A percentile compares a stretch with the other conserved stretches of the same genome.
phyloP scores from a whole-genome alignment of 2,888 invertebrate species.

The Lasioglossum morio region DNA sequence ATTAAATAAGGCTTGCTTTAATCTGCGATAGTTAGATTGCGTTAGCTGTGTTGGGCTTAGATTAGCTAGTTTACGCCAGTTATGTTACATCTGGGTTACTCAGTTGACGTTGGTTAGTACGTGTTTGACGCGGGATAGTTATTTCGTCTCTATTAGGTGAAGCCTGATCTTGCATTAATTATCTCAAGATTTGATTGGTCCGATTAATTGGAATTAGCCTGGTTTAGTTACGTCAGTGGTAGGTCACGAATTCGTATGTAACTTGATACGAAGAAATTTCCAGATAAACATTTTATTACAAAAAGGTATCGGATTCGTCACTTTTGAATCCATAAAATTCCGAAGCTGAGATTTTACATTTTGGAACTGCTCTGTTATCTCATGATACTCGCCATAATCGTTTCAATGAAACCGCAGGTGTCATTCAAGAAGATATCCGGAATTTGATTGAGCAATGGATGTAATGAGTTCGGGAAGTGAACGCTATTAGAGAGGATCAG shows the following conservation, averaged over 20 bases:
- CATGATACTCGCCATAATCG: neutral
- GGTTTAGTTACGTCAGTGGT: neutral
- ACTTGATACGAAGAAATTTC: neutral
- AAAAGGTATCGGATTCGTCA: neutral
- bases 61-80: neutral
- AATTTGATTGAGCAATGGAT: constrained; percentile 2
- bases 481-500: neutral
- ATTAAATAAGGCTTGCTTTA: neutral
- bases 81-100: neutral
- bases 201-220: neutral
- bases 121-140: neutral
- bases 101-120: neutral
- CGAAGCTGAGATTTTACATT: neutral
- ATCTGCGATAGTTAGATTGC: neutral
- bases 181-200: neutral
- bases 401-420: neutral
- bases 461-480: neutral
- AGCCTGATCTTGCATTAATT: neutral
- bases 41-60: neutral
- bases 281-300: neutral
- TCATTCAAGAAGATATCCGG: neutral
- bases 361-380: neutral
- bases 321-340: neutral
- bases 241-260: neutral
- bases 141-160: neutral